These are phyloP conservation scores for Heteromyza rotundicornis DNA, from an alignment of 2,888 invertebrate species.

Conservation along the genomic window DNA sequence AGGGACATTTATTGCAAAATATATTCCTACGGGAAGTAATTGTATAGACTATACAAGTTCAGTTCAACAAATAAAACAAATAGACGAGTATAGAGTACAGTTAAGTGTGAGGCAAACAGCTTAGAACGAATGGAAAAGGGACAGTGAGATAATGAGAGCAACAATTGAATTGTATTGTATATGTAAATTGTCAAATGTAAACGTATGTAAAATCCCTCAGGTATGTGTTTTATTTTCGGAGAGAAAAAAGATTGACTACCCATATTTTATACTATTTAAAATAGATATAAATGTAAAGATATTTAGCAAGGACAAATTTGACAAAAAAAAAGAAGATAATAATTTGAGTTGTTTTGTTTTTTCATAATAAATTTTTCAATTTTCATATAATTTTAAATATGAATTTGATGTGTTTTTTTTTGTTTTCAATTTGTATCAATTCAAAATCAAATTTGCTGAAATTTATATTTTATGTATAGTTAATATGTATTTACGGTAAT, in stretches of 20 bases:
- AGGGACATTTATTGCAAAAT: background rate
- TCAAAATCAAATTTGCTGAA: background rate
- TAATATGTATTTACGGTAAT: background rate
- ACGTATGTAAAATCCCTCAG: constrained; percentile 57
- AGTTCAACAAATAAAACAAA: too few species aligned
- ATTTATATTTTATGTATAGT: constrained; percentile 1
- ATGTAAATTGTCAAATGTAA: constrained; percentile 29
- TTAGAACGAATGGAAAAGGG: background rate
- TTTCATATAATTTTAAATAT: background rate
- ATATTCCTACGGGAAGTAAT: too few species aligned
- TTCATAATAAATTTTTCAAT: too few species aligned
- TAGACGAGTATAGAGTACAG: background rate
- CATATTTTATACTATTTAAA: constrained; percentile 48
- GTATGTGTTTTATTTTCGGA: constrained; percentile 69
- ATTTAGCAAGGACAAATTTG: constrained; percentile 15
- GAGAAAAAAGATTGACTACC: constrained; percentile 72
- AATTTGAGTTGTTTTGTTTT: constrained; percentile 31
- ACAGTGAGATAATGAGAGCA: too few species aligned
- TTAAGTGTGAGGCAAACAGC: background rate
- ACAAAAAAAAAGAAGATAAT: too few species aligned
- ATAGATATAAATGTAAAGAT: constrained; percentile 30
- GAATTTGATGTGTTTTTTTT: background rate
- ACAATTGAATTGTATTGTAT: constrained; percentile 30
- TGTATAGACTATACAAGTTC: too few species aligned
- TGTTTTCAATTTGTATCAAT: background rate